phyloP scores from a whole-genome alignment of 1,140 invertebrate genomes.

The Octopus bimaculoides region DNA sequence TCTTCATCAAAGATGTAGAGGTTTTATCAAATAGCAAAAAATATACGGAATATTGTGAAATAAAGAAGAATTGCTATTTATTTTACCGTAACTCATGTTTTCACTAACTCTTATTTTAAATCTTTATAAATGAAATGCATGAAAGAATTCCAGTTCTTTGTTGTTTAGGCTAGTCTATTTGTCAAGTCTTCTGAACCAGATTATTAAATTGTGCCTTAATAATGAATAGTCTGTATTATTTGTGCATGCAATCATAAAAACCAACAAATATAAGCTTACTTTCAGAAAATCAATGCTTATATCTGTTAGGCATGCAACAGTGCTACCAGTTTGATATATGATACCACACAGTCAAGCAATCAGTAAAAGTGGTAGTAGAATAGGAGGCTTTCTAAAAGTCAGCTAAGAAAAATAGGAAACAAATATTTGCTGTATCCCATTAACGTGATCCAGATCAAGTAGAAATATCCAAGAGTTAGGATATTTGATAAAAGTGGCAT shows the following conservation, averaged over 20 bases:
- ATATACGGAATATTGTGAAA: too few relatives aligned
- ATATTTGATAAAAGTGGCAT: not conserved
- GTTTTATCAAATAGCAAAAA: too few relatives aligned
- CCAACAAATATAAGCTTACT: slow-evolving; percentile 4
- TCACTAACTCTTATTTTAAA: too few relatives aligned
- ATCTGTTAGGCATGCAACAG: slow-evolving; percentile 8
- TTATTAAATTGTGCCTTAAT: too few relatives aligned
- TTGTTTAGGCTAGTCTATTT: too few relatives aligned
- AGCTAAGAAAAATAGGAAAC: not conserved
- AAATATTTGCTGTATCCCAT: not conserved
- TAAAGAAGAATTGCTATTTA: too few relatives aligned
- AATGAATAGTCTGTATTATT: not conserved
- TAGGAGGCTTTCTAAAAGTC: not conserved
- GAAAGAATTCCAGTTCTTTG: too few relatives aligned
- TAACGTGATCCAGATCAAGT: not conserved
- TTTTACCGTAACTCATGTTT: too few relatives aligned
- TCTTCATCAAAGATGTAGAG: too few relatives aligned
- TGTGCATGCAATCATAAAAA: not conserved
- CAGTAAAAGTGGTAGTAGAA: slow-evolving; percentile 2
- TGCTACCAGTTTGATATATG: not conserved
- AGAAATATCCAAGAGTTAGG: not conserved
- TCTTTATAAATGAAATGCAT: too few relatives aligned
- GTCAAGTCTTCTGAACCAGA: too few relatives aligned
- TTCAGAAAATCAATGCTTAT: not conserved
- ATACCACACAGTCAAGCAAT: slow-evolving; percentile 10